These are phyloP conservation scores for Vulpes ferrilata DNA, from an alignment of 2,113 vertebrate genomes.

Conservation along the genomic window DNA sequence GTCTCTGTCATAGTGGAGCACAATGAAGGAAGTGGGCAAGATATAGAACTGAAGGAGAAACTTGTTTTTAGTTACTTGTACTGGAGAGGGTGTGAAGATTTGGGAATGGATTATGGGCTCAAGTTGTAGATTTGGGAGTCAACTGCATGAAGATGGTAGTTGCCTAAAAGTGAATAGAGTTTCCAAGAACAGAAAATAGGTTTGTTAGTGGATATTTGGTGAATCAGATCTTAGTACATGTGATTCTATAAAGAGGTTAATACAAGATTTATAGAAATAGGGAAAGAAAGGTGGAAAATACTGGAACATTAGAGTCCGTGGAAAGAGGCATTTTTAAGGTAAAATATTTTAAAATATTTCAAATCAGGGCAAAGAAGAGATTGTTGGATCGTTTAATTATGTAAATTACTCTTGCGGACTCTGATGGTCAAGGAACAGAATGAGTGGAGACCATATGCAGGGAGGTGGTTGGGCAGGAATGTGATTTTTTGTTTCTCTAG, in stretches of 20 bases:
- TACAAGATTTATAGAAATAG: neutral
- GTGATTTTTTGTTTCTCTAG: neutral
- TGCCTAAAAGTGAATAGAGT: neutral
- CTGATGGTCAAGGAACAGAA: neutral
- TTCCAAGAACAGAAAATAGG: neutral
- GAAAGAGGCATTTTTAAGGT: conserved; percentile 32
- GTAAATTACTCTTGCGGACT: neutral
- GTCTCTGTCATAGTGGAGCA: neutral
- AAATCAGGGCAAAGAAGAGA: neutral
- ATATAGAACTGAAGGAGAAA: neutral
- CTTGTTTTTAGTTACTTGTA: neutral
- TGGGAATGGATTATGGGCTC: too few species aligned
- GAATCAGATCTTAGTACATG: neutral
- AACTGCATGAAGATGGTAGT: neutral
- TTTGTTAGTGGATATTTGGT: conserved; percentile 22
- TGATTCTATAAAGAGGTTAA: conserved; percentile 37
- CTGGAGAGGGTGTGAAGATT: neutral
- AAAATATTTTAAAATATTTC: conserved; percentile 33
- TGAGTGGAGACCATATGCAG: neutral
- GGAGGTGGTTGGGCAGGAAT: neutral
- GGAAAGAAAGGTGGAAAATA: neutral
- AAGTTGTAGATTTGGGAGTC: neutral
- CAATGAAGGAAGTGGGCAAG: neutral
- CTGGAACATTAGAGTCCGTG: neutral
- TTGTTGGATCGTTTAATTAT: neutral